Base-by-base conservation (phyloP, 2,797 vertebrate genomes). In the Pangasius djambal region DNA sequence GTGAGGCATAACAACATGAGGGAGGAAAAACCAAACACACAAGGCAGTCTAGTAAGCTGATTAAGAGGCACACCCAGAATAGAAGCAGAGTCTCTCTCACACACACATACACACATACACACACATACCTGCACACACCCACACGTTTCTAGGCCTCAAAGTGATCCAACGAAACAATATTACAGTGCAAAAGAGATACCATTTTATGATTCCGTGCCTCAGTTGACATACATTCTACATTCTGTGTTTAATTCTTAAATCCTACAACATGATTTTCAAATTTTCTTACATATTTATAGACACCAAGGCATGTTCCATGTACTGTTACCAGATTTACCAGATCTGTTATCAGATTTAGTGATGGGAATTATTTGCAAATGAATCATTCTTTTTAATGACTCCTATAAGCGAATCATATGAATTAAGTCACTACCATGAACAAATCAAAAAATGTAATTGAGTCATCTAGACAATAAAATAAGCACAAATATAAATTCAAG, bases 11-110 rank as follows among this genome's bases (percentile, higher is more conserved):
- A 61, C 50, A 86, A 61, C 31, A 20, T 9, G 69, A 86, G 81
- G 78, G 63, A 69, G 74, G 55, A 89, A 89, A 82, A 91, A 75
- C 40, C 86, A 90, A 89, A 92, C 82, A 91, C 75, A 87, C 75
- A 85, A 88, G 85, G 87, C 88, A 87, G 63, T 63, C 57, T 55
- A 85, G 63, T 93, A 93, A 93, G 89, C 90, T 61, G 91, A 92
- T 92, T 93, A 92, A 84, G 70, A 86, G 77, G 81, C 86, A 85
- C 69, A 67, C 65, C 88, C 83, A 87, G 84, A 93, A 92, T 88
- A 91, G 91, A 88, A 93, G 87, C 87, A 91, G 57, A 81, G 69
- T 67, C 50, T n/a, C 48, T n/a, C 44, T n/a, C 34, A 87, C 69
- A 81, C 83, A 82, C 67, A 88, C 70, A 84, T 59, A 89, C 31